Evolutionary conservation across 92 coral and sea anemone species (phyloP).

Genomic region (Actinostola sp.): DNA sequence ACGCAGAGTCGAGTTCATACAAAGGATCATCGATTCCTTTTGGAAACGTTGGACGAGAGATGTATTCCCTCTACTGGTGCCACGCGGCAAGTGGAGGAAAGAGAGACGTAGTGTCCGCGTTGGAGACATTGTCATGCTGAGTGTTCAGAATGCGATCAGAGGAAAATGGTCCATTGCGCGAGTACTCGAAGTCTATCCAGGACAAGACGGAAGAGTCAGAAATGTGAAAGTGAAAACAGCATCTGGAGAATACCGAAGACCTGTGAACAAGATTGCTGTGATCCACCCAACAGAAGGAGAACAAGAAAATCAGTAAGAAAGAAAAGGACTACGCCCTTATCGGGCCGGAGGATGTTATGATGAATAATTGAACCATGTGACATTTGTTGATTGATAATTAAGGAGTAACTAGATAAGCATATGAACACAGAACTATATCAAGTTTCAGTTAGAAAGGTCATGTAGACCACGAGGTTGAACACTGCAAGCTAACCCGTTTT

Average conservation of each 20-base stretch:
- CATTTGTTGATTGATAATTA: too few species aligned
- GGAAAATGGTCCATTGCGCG: conserved; percentile 59
- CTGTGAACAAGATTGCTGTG: conserved; percentile 39
- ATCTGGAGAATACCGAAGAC: conserved; percentile 31
- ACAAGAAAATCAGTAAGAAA: neutral
- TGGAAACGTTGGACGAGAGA: conserved; percentile 72
- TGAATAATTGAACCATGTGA: too few species aligned
- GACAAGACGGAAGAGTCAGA: conserved; percentile 45
- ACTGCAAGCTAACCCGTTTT: too few species aligned
- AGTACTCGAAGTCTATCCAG: conserved; percentile 49
- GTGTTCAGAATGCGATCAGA: conserved; percentile 47
- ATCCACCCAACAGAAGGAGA: conserved; percentile 40
- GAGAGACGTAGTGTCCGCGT: conserved; percentile 49
- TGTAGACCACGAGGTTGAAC: too few species aligned
- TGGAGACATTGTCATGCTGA: conserved; percentile 51
- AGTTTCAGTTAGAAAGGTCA: too few species aligned
- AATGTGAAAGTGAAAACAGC: conserved; percentile 35
- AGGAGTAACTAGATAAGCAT: too few species aligned
- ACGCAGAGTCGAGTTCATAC: too few species aligned
- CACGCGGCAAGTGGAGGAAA: conserved; percentile 52
- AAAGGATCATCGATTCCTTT: conserved; percentile 58
- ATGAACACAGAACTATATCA: too few species aligned
- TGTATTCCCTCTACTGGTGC: conserved; percentile 58
- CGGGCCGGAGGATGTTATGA: conserved; percentile 5
- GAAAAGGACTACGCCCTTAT: too few species aligned